Evolutionary conservation across 2,797 vertebrate genomes (phyloP).

Genomic region (Pygocentrus nattereri): DNA sequence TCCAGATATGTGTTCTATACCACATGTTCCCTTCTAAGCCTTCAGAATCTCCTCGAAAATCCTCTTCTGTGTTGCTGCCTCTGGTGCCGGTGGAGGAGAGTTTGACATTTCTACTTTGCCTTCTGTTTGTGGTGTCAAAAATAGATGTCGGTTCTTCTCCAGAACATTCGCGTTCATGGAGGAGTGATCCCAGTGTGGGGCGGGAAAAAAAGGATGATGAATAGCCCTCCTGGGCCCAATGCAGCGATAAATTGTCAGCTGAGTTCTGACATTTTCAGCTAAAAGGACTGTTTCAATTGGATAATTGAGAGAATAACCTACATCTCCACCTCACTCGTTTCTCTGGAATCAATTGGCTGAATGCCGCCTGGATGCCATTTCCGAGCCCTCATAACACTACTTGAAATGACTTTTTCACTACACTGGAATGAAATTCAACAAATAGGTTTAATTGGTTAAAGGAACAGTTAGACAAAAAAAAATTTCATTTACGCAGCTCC

Average conservation of each 20-base stretch:
- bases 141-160: slow-evolving; percentile 49
- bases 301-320: slow-evolving; percentile 33
- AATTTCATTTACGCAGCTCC: too few relatives aligned
- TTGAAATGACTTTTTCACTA: slow-evolving; percentile 3
- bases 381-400: neutral
- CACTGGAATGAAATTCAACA: slow-evolving; percentile 3
- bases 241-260: slow-evolving; percentile 42
- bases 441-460: slow-evolving; percentile 2
- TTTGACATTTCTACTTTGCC: slow-evolving; percentile 49
- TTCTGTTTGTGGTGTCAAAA: slow-evolving; percentile 47
- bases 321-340: neutral
- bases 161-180: slow-evolving; percentile 21
- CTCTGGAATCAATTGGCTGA: slow-evolving; percentile 8
- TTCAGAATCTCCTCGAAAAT: slow-evolving; percentile 42
- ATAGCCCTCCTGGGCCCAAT: slow-evolving; percentile 9
- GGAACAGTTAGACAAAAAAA: too few relatives aligned
- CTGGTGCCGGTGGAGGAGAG: slow-evolving; percentile 22
- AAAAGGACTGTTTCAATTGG: slow-evolving; percentile 38
- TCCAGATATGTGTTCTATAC: slow-evolving; percentile 38
- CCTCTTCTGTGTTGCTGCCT: slow-evolving; percentile 11
- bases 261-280: slow-evolving; percentile 44
- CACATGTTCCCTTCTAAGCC: slow-evolving; percentile 31
- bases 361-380: slow-evolving; percentile 14
- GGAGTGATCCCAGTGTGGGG: slow-evolving; percentile 22
- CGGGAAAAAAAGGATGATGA: slow-evolving; percentile 4